Conservation (phyloP, 2,797 vertebrate species). For the Hephaestus fuliginosus region DNA sequence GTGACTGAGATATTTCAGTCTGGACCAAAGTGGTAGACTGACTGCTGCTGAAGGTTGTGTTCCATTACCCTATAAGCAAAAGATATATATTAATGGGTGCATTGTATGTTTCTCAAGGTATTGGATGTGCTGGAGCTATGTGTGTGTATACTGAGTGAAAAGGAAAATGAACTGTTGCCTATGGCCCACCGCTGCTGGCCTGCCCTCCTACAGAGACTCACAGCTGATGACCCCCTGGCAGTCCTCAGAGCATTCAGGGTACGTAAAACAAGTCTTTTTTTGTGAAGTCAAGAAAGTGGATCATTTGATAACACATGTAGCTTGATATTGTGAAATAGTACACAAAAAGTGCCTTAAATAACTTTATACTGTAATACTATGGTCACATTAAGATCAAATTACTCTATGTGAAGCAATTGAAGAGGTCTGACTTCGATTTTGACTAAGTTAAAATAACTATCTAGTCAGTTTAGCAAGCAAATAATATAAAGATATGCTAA, state of each 20-base stretch:
- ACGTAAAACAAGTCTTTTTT: not conserved
- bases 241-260: slow-evolving; percentile 94
- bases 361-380: not conserved
- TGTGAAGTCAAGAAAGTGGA: not conserved
- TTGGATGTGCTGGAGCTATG: slow-evolving; percentile 92
- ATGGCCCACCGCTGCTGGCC: slow-evolving; percentile 95
- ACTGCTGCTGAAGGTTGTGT: not conserved
- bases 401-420: not conserved
- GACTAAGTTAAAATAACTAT: not conserved
- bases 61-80: not conserved
- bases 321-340: not conserved
- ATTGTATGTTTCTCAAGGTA: slow-evolving; percentile 80
- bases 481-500: not conserved
- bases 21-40: not conserved
- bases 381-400: not conserved
- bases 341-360: not conserved
- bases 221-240: slow-evolving; percentile 89
- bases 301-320: not conserved
- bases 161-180: slow-evolving; percentile 90
- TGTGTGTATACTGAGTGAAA: slow-evolving; percentile 86
- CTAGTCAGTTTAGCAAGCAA: not conserved
- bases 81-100: not conserved
- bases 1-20: not conserved
- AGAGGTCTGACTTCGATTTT: not conserved
- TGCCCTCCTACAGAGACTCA: slow-evolving; percentile 90